A percentile compares a stretch with the other conserved stretches of the same genome.
phyloP scores from a whole-genome alignment of 2,113 vertebrate species.

The Lycaon pictus region DNA sequence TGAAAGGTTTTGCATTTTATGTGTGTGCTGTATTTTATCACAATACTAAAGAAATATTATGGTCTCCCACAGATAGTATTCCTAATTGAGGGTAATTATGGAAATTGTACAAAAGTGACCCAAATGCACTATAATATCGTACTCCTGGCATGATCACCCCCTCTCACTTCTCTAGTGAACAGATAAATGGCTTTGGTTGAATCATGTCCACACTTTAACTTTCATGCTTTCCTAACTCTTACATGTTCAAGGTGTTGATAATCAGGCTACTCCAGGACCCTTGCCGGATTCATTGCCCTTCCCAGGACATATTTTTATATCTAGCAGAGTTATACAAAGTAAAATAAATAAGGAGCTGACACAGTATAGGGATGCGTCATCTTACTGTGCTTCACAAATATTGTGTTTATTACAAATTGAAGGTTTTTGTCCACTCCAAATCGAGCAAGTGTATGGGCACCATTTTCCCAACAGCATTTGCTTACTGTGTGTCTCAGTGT shows the following conservation, averaged over 20 bases:
- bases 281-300: background rate
- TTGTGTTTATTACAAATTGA: background rate
- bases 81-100: background rate
- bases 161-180: background rate
- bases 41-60: background rate
- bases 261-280: background rate
- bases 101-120: background rate
- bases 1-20: background rate
- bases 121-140: background rate
- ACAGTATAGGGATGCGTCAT: background rate
- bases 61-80: background rate
- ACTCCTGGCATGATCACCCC: background rate
- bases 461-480: background rate
- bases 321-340: background rate
- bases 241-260: background rate
- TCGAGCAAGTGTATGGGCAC: background rate
- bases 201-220: background rate
- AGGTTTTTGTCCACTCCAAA: background rate
- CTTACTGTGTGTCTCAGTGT: background rate
- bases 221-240: background rate
- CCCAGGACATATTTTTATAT: background rate
- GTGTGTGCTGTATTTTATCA: background rate
- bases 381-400: background rate
- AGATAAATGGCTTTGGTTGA: background rate
- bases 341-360: background rate